Percentiles rank a stretch among this genome's conserved stretches.
Evolutionary conservation across 2,797 vertebrate species (phyloP).

Genomic region (Parauchenoglanis punctatus): DNA sequence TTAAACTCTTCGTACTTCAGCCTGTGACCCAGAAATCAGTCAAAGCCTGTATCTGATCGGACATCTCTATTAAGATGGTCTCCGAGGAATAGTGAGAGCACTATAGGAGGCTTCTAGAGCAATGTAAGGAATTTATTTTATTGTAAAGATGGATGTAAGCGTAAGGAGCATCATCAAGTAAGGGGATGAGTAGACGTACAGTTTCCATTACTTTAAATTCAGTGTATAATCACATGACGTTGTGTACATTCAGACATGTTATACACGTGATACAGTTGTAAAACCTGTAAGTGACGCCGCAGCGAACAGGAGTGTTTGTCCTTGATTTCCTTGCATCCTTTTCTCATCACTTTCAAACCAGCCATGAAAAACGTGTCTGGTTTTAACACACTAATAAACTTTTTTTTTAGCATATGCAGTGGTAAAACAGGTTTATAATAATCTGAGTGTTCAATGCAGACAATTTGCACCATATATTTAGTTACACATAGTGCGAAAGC

Average conservation of each 20-base stretch:
- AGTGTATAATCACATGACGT: too few species aligned
- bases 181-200: too few species aligned
- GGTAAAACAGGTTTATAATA: background rate
- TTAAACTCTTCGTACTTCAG: too few species aligned
- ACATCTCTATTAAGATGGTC: background rate
- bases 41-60: background rate
- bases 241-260: too few species aligned
- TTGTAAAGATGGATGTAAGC: background rate
- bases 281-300: background rate
- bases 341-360: background rate
- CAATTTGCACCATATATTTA: background rate
- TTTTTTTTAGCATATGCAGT: background rate
- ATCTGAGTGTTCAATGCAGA: background rate
- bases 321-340: background rate
- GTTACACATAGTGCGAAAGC: background rate
- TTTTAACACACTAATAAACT: background rate
- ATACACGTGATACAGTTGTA: background rate
- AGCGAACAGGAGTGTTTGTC: background rate
- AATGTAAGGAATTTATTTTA: background rate
- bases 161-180: too few species aligned
- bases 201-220: too few species aligned
- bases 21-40: too few species aligned
- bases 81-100: background rate
- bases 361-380: background rate
- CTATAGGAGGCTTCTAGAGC: background rate